A percentile compares a stretch with the other conserved stretches of the same genome.
Evolutionary conservation across 2,888 invertebrate genomes (phyloP).

Genomic region (Ctena decussata): DNA sequence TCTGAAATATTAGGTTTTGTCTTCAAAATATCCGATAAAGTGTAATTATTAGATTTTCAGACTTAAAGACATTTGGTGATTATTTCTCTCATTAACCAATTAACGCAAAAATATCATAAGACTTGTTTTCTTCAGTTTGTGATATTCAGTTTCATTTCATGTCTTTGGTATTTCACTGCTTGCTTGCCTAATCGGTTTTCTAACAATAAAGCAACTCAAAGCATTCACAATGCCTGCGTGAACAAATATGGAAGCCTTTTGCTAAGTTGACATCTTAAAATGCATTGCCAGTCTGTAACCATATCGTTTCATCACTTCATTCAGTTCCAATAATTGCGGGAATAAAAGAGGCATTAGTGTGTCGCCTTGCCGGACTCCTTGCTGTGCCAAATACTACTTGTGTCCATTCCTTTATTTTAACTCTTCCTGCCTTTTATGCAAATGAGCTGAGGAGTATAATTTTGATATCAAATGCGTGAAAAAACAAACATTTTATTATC

Average conservation of each 20-base stretch:
- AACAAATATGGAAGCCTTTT: neutral
- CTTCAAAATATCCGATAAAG: too few species aligned
- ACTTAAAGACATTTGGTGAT: too few species aligned
- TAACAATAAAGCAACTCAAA: too few species aligned
- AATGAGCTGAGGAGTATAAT: slow-evolving; percentile 10
- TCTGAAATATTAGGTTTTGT: too few species aligned
- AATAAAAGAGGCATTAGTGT: slow-evolving; percentile 4
- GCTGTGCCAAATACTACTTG: slow-evolving; percentile 11
- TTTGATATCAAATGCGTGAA: slow-evolving; percentile 17
- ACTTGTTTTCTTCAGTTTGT: too few species aligned
- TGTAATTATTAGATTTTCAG: too few species aligned
- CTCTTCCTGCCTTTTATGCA: slow-evolving; percentile 16
- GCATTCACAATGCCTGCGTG: too few species aligned
- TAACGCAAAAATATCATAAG: too few species aligned
- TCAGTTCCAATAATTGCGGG: neutral
- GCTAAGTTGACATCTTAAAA: neutral
- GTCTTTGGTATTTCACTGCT: too few species aligned
- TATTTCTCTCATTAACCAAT: too few species aligned
- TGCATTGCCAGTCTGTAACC: neutral
- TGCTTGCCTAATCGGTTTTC: too few species aligned
- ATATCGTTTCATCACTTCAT: slow-evolving; percentile 14
- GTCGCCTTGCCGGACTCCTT: slow-evolving; percentile 14
- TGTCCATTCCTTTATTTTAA: slow-evolving; percentile 3
- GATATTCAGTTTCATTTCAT: too few species aligned
- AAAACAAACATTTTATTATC: slow-evolving; percentile 17